Conservation (phyloP, 2,888 invertebrate genomes). For the Perizoma affinitatum region DNA sequence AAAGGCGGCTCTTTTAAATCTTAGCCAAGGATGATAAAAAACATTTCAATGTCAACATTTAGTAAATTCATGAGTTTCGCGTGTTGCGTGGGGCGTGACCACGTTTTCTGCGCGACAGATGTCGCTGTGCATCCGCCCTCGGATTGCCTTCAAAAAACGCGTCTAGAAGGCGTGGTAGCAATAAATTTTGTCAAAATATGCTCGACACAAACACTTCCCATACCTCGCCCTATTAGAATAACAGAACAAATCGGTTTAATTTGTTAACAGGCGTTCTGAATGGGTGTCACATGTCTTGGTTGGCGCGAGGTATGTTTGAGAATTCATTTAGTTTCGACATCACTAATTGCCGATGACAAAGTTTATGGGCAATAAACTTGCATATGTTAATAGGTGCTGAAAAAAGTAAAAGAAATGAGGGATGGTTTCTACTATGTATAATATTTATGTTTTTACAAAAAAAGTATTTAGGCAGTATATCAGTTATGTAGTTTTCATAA, state of each 20-base stretch:
- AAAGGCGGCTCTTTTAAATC: conserved; percentile 8
- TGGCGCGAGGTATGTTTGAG: conserved; percentile 56
- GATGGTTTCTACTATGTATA: too few relatives aligned
- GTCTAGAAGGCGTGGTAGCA: conserved; percentile 78
- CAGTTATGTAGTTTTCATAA: too few relatives aligned
- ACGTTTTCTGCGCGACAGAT: conserved; percentile 72
- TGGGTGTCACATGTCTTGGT: conserved; percentile 77
- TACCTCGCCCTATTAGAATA: conserved; percentile 79
- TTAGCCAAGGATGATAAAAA: conserved; percentile 24
- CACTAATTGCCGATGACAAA: conserved; percentile 81
- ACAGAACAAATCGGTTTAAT: conserved; percentile 82
- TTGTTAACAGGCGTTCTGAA: conserved; percentile 81
- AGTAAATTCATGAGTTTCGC: conserved; percentile 56
- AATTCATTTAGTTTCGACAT: conserved; percentile 76
- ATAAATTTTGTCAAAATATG: conserved; percentile 85
- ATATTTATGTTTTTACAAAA: too few relatives aligned
- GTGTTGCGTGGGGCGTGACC: conserved; percentile 65
- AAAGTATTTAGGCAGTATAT: too few relatives aligned
- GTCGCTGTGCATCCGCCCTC: conserved; percentile 73
- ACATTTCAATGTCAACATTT: conserved; percentile 48
- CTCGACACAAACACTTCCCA: conserved; percentile 80
- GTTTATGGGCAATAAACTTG: conserved; percentile 75
- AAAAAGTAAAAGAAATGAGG: conserved; percentile 33
- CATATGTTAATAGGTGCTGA: conserved; percentile 72
- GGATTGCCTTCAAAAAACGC: conserved; percentile 61